Base-by-base conservation (phyloP, 2,113 vertebrate species). In the Petrocephalus zakoni region DNA sequence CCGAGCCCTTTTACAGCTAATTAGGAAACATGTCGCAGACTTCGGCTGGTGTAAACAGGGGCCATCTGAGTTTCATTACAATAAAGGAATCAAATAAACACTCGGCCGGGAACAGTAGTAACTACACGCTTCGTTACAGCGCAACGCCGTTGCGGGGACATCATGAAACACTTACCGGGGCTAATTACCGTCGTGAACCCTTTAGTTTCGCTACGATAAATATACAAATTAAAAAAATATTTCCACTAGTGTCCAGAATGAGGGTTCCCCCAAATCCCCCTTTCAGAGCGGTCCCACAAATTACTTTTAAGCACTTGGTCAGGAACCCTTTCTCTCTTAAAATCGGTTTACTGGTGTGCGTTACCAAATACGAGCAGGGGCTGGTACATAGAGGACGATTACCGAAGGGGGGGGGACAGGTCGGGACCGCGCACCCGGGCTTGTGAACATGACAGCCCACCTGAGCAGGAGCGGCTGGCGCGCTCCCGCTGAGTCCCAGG, bases 61-160 rank as follows among this genome's bases (percentile, higher is more conserved):
- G 88, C 93, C 97, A 97, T 96, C 96, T 98, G 97, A 97, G 94
- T 96, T 94, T 96, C 96, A 97, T 97, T 97, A 97, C 94, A 96
- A 95, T 95, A 94, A 96, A 96, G 95, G 94, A 95, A 96, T 96
- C 94, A 96, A 96, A 97, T 97, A 97, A 97, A 96, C 95, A 96
- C 93, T 90, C 93, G 91, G 91, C 94, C 92, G 93, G 94, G 94
- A 97, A 96, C 95, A 96, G 95, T 96, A 95, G 94, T 95, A 95
- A 94, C 93, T 93, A 90, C 92, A 96, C 90, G 95, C 95, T 95
- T 97, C 95, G 95, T 97, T 97, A 95, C 95, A 95, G 93, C 93
- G 93, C 94, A 93, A 94, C 93, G 95, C 93, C 94, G 93, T 95
- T 95, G 92, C 93, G 93, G 93, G 91, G 90, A 94, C 94, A 95